These are phyloP conservation scores for Drosophila setosimentum DNA, from an alignment of 2,888 invertebrate species.

Conservation along the genomic window DNA sequence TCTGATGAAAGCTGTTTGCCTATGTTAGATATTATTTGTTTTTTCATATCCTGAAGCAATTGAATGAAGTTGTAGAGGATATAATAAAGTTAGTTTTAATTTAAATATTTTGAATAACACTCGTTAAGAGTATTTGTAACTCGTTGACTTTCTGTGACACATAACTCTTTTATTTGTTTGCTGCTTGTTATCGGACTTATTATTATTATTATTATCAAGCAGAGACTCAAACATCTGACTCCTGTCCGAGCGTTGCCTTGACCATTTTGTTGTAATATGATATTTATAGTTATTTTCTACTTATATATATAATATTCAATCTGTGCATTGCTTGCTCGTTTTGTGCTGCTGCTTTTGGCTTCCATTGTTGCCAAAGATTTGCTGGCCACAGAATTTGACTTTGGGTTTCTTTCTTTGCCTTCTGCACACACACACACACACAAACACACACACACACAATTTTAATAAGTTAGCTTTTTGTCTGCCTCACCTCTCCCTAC, in stretches of 20 bases:
- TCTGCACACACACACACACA: conserved; percentile 58
- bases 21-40: background rate
- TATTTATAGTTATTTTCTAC: conserved; percentile 79
- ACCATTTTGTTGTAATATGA: conserved; percentile 75
- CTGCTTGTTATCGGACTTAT: conserved; percentile 61
- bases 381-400: conserved; percentile 68
- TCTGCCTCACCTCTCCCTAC: background rate
- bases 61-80: background rate
- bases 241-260: conserved; percentile 24
- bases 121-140: conserved; percentile 12
- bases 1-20: background rate
- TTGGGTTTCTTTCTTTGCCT: background rate
- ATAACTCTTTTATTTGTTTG: conserved; percentile 49
- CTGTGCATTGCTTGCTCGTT: conserved; percentile 46
- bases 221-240: conserved; percentile 21
- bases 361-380: conserved; percentile 51
- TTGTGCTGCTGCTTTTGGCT: conserved; percentile 33
- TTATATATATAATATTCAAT: conserved; percentile 72
- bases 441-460: conserved; percentile 28
- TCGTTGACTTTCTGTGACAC: no score
- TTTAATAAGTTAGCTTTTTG: conserved; percentile 8
- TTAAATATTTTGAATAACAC: background rate
- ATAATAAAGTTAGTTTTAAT: background rate
- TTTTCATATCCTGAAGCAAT: background rate
- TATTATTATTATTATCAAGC: conserved; percentile 59